Percentiles rank a stretch among this genome's conserved stretches.
Conservation (phyloP, 2,113 vertebrate species). For the Arvicanthis niloticus region DNA sequence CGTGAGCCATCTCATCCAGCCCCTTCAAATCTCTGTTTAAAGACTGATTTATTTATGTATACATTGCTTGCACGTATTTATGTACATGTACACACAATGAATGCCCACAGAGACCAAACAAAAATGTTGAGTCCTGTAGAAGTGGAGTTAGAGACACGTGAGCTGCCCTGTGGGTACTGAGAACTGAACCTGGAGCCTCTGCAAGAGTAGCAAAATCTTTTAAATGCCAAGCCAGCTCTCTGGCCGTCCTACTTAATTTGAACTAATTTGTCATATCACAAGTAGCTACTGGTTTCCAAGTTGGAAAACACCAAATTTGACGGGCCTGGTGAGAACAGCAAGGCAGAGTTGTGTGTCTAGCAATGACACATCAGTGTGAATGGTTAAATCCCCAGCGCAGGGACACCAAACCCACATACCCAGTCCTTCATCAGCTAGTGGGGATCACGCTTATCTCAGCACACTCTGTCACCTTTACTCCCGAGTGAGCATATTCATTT, state of each 20-base stretch:
- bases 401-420: background rate
- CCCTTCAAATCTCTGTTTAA: background rate
- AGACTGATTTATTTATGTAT: background rate
- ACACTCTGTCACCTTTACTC: background rate
- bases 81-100: background rate
- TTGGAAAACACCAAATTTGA: background rate
- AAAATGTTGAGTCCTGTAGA: background rate
- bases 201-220: background rate
- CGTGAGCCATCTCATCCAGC: background rate
- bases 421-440: background rate
- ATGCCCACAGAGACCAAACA: background rate
- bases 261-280: constrained; percentile 20
- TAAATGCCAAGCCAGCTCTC: background rate
- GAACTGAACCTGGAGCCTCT: background rate
- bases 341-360: background rate
- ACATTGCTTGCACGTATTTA: background rate
- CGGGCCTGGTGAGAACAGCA: background rate
- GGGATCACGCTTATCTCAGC: background rate
- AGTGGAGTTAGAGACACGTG: background rate
- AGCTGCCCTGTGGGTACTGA: background rate
- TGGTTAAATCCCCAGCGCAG: background rate
- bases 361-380: background rate
- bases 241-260: background rate
- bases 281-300: background rate
- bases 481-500: background rate